Evolutionary conservation across 2,113 vertebrate species (phyloP), one percentile per base, ranked within the genome.

Genomic region (Pteronura brasiliensis): DNA sequence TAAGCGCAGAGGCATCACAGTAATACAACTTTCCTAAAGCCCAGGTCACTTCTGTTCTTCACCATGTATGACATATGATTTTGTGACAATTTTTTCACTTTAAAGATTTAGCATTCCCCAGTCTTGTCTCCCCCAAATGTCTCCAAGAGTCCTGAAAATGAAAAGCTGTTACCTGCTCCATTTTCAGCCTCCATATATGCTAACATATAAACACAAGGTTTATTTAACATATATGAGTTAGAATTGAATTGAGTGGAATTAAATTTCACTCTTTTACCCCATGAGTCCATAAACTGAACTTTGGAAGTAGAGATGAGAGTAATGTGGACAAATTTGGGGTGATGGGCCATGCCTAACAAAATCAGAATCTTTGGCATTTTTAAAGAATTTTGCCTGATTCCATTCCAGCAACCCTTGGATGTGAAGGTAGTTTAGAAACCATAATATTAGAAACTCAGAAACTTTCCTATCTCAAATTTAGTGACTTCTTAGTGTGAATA

Each of bases 401-500:
- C 18, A 96, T 4, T 86, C 49, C 29, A 63, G 29, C 17, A 86
- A 71, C 9, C 36, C 36, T 92, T 34, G 10, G 20, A 80, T 89
- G 63, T 69, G 59, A 93, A 89, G 44, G 0, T 17, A 67, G 7
- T 76, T 82, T 86, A 86, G 39, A 59, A 83, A 52, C 29, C 34
- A 34, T 49, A 67, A 29, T 49, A n/a, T 42, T 95, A 87, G 63
- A 96, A 89, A 90, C 27, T 74, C 71, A 93, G 76, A 92, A 90
- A 79, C 57, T 96, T 97, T 90, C 17, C 8, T 90, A 17, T 94
- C 31, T 90, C 42, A 57, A 77, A 94, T 95, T 91, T 82, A 77
- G 76, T 79, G 74, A 79, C 36, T 96, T 93, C 65, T 90, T 92
- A 93, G 84, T 88, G 36, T 65, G 47, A 96, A 95, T 82, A 85